Percentiles rank a stretch among this genome's conserved stretches.
Evolutionary conservation across 2,113 vertebrate genomes (phyloP).

Genomic region (Vicugna pacos): DNA sequence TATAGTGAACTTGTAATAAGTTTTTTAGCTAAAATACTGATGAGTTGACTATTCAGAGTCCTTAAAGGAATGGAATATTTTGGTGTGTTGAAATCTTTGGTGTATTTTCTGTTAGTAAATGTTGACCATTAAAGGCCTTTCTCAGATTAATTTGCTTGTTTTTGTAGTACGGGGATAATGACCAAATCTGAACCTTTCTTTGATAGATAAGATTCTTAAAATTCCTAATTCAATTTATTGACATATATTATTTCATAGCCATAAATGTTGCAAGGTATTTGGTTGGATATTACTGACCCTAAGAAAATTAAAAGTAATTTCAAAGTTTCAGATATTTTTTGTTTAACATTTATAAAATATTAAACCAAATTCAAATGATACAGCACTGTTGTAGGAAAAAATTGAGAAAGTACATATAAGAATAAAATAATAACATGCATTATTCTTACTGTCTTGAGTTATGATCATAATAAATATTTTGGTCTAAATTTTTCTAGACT

Average conservation of each 20-base stretch:
- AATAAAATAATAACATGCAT: not conserved
- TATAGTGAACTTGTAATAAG: not conserved
- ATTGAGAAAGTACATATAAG: not conserved
- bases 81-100: not conserved
- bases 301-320: not conserved
- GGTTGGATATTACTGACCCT: not conserved
- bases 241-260: not conserved
- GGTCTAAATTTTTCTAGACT: not conserved
- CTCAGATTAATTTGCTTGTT: not conserved
- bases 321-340: not conserved
- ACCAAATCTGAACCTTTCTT: not conserved
- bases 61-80: not conserved
- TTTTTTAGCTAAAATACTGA: conserved; percentile 20
- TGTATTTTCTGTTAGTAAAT: not conserved
- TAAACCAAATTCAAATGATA: not conserved
- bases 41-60: not conserved
- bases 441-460: not conserved
- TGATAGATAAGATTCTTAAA: not conserved
- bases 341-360: not conserved
- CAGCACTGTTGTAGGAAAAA: not conserved
- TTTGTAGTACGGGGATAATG: not conserved
- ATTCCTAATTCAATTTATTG: not conserved
- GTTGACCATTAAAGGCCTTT: not conserved
- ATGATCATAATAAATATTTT: not conserved
- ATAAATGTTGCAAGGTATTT: not conserved